Evolutionary conservation across 2,888 invertebrate genomes (phyloP), one percentile per base, ranked within the genome.

Genomic region (Drosophila merina): DNA sequence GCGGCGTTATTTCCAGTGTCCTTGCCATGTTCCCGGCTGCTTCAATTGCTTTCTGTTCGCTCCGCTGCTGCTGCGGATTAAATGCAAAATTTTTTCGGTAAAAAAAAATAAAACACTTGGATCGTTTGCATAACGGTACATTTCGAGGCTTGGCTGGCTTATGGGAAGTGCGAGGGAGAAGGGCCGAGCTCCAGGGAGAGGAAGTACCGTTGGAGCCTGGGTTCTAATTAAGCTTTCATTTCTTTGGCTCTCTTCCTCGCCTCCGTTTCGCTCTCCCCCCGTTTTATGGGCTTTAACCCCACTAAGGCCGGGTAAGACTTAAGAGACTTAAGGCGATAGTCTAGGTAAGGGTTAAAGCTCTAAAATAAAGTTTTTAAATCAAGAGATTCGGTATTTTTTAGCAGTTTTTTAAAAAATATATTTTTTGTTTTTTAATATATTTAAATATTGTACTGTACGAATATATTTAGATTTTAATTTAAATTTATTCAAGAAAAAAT

Each of bases 1-100:
- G 44, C 28, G 50, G 28, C 40, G 72, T 82, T 57, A 85, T 82
- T 33, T 86, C 78, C 36, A 80, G 59, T 42, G 78, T 85, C 66
- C 58, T 74, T 33, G 83, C 74, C 83, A 86, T 84, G 5, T 55
- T 72, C 66, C 64, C 71, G 51, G 57, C 67, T 68, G 78, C 75
- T 54, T 70, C 62, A 42, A 72, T 57, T 20, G 76, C 82, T 20
- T 72, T 63, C 28, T 66, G 44, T 2, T 49, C 70, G 36, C 12
- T 47, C 14, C 33, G 56, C 30, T 76, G 63, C 28, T 56, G 48
- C 14, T 72, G 51, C 79, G 66, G 80, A 64, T 59, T 55, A 38
- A 59, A 59, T 59, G 55, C 33, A 59, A 58, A 67, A 55, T 56
- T 56, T 63, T 51, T 33, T 40, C 9, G 25, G 38, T 36, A 12